Conservation (phyloP, 2,888 invertebrate species). For the Conchocele bisecta region DNA sequence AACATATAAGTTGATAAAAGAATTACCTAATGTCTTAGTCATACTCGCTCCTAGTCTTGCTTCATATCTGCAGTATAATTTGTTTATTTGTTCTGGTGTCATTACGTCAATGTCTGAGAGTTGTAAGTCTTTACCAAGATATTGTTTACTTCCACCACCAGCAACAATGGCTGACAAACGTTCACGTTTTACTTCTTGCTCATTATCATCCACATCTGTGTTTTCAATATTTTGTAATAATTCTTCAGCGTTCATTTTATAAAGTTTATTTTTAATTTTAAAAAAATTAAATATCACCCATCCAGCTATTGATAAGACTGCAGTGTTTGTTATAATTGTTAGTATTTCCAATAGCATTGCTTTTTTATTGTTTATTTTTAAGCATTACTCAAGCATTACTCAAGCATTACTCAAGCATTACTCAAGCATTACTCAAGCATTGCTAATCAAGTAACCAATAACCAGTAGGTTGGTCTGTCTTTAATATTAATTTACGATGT, state of each 20-base stretch:
- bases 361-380: constrained; percentile 21
- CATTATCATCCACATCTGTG: constrained; percentile 5
- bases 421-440: constrained; percentile 29
- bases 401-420: constrained; percentile 11
- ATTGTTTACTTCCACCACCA: constrained; percentile 36
- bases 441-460: constrained; percentile 42
- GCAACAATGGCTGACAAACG: constrained; percentile 44
- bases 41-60: constrained; percentile 41
- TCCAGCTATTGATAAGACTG: constrained; percentile 26
- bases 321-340: constrained; percentile 25
- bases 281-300: constrained; percentile 37
- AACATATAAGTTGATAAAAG: constrained; percentile 38
- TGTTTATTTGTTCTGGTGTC: constrained; percentile 37
- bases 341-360: constrained; percentile 32
- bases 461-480: constrained; percentile 36
- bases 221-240: constrained; percentile 14
- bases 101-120: constrained; percentile 32
- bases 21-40: constrained; percentile 46
- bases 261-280: constrained; percentile 31
- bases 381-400: constrained; percentile 28
- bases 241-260: constrained; percentile 44
- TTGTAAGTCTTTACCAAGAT: constrained; percentile 37
- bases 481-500: constrained; percentile 42
- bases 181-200: constrained; percentile 36
- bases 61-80: constrained; percentile 43